Base-by-base conservation (phyloP, 2,888 invertebrate genomes). In the Kryphioiulus occultus region DNA sequence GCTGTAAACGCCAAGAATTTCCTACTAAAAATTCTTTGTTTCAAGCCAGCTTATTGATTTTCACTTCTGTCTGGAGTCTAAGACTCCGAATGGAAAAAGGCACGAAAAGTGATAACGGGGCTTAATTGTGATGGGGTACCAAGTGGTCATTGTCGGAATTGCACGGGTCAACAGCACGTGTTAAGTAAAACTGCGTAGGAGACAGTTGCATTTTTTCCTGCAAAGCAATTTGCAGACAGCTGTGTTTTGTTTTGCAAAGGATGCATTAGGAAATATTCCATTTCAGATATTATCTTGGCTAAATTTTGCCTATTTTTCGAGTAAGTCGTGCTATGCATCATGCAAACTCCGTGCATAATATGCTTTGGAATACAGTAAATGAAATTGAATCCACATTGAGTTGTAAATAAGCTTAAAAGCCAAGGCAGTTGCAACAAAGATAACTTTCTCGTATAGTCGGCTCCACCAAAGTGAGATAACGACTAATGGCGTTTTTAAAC, bases 31-130 rank as follows among this genome's bases (percentile, higher is more conserved):
- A 68, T 22, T n/a, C 59, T 68, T 68, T 68, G 59, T 68, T 68
- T 68, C 59, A 68, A 22, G 22, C 22, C 59, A 68, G 22, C 59
- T 68, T 68, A 68, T 68, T 68, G 59, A 68, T 68, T 68, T 68
- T 68, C 59, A 68, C 59, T 68, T 68, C 35, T 35, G 35, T 35
- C 35, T 35, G 35, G 3, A 35, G 35, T 35, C 3, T 35, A 2
- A 7, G 35, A 35, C 35, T 7, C 35, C 35, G 7, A 35, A 35
- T 7, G 19, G 53, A 53, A 53, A 53, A 53, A n/a, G 53, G n/a
- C 53, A 53, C 19, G 53, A 19, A 68, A 68, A 68, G 9, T 68
- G 59, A 68, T 68, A 68, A 22, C n/a, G 22, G 22, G 22, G 59
- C 59, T 68, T 68, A 68, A 68, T 68, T 22, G 59, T 68, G 5